phyloP scores from a whole-genome alignment of 2,797 vertebrate genomes.

The Macropodus opercularis region DNA sequence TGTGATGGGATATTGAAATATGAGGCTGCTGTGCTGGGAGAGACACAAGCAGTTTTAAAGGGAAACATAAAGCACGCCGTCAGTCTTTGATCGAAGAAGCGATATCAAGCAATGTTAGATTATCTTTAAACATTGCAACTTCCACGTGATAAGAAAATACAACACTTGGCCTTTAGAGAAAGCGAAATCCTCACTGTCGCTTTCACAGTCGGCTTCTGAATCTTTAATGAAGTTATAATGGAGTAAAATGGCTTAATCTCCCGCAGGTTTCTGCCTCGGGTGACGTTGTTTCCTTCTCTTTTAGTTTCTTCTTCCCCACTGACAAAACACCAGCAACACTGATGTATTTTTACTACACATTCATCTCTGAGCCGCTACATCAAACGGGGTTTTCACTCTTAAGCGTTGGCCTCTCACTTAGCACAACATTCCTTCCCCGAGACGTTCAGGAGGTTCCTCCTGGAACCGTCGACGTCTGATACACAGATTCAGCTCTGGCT shows the following conservation, averaged over 20 bases:
- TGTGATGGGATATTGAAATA: conserved; percentile 16
- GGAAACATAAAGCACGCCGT: not conserved
- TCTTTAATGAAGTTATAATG: conserved; percentile 53
- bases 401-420: conserved; percentile 24
- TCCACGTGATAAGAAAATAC: conserved; percentile 7
- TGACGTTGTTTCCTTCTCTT: conserved; percentile 35
- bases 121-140: not conserved
- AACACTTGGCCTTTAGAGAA: conserved; percentile 6
- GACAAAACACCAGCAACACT: conserved; percentile 29
- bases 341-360: conserved; percentile 2
- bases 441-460: conserved; percentile 37
- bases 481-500: conserved; percentile 28
- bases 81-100: not conserved
- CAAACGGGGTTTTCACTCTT: conserved; percentile 21
- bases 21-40: not conserved
- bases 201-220: conserved; percentile 37
- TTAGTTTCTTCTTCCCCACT: conserved; percentile 31
- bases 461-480: conserved; percentile 24
- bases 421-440: conserved; percentile 6
- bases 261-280: conserved; percentile 34
- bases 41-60: not conserved
- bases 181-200: conserved; percentile 13
- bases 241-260: conserved; percentile 34
- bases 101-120: not conserved
- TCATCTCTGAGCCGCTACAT: conserved; percentile 23